phyloP scores from a whole-genome alignment of 2,113 vertebrate species.

The Smithornis capensis region DNA sequence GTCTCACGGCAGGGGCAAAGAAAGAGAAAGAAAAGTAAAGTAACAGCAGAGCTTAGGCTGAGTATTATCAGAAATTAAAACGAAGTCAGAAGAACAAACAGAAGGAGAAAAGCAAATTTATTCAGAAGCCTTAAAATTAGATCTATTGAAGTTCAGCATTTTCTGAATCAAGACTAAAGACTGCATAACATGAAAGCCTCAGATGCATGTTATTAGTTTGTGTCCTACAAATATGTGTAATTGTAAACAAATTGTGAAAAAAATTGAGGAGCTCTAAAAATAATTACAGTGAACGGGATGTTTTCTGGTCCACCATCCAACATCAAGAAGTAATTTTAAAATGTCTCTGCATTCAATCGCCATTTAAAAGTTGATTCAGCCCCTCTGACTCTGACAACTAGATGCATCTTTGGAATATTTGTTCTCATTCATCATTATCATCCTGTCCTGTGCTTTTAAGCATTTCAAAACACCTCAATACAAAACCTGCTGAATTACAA shows the following conservation, averaged over 20 bases:
- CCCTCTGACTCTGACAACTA: not conserved
- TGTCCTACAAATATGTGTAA: not conserved
- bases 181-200: not conserved
- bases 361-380: not conserved
- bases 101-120: not conserved
- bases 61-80: not conserved
- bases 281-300: not conserved
- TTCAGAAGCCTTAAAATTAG: not conserved
- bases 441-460: not conserved
- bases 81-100: not conserved
- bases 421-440: not conserved
- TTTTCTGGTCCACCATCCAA: not conserved
- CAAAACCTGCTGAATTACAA: accelerated
- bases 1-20: accelerated
- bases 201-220: not conserved
- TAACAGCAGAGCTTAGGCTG: not conserved
- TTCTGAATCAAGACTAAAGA: not conserved
- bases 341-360: not conserved
- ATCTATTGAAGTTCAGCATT: not conserved
- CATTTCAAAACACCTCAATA: not conserved
- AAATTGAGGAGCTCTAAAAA: not conserved
- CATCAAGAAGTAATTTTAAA: not conserved
- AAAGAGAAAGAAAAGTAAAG: not conserved
- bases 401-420: not conserved
- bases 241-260: not conserved